Percentiles rank a stretch among this genome's conserved stretches.
These are phyloP conservation scores for Standfussiana lucernea DNA, from an alignment of 2,888 invertebrate genomes.

Conservation along the genomic window DNA sequence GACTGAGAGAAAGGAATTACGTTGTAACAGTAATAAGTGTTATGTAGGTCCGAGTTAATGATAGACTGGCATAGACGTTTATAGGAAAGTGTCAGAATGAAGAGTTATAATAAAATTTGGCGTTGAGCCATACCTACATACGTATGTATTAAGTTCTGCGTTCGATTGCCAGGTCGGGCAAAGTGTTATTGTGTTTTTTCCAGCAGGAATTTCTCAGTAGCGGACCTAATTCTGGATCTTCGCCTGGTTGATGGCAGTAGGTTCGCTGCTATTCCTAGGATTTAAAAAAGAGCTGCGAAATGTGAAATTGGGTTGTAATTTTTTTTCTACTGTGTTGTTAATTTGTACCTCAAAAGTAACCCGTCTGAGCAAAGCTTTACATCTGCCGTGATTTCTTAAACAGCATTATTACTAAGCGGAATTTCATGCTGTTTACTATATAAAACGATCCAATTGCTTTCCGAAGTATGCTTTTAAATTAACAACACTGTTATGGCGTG, in stretches of 20 bases:
- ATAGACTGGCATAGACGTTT: not conserved
- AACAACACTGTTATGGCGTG: not conserved
- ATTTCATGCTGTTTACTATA: constrained; percentile 32
- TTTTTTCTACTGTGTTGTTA: not conserved
- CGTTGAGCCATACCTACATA: not conserved
- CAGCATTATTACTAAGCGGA: constrained; percentile 44
- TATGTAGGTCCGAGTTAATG: not conserved
- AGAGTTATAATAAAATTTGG: not conserved
- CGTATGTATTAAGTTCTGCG: not conserved
- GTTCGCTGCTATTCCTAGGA: not conserved
- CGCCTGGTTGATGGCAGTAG: not conserved
- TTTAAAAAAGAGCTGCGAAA: not conserved
- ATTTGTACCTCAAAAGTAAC: not conserved
- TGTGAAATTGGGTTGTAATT: not conserved
- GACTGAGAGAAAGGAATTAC: constrained; percentile 31
- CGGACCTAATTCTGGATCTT: not conserved
- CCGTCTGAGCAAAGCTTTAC: constrained; percentile 23
- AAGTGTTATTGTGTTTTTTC: not conserved
- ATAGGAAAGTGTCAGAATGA: not conserved
- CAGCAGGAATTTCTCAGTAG: not conserved
- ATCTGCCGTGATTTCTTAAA: constrained; percentile 33
- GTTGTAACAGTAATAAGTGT: not conserved
- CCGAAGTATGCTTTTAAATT: not conserved
- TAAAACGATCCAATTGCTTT: constrained; percentile 22
- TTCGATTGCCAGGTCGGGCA: not conserved